Percentiles rank a stretch among this genome's conserved stretches.
These are phyloP conservation scores for Podarcis cretensis DNA, from an alignment of 2,113 vertebrate species.

Conservation along the genomic window DNA sequence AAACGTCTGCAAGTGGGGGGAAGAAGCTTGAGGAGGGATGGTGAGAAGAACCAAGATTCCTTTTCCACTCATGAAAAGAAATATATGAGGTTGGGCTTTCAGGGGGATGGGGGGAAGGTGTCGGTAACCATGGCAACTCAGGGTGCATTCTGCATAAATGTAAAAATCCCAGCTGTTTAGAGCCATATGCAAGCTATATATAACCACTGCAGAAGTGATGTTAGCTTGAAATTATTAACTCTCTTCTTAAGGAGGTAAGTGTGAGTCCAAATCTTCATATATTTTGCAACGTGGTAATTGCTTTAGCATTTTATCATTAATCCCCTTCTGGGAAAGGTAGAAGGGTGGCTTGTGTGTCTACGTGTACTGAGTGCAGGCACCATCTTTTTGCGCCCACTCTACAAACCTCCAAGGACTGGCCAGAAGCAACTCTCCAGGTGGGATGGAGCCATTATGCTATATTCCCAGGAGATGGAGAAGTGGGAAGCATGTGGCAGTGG, in stretches of 20 bases:
- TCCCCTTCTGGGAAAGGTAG: background rate
- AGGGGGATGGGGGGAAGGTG: conserved; percentile 6
- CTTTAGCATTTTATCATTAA: background rate
- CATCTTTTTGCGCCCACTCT: background rate
- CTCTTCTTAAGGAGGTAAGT: background rate
- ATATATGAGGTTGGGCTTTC: background rate
- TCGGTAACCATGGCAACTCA: conserved; percentile 63
- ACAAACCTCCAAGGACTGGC: background rate
- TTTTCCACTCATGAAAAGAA: background rate
- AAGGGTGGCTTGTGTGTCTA: background rate
- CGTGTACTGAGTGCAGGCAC: background rate
- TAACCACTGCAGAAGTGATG: conserved; percentile 49
- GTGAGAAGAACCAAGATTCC: background rate
- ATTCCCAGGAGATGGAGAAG: too few relatives aligned
- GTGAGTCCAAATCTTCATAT: background rate
- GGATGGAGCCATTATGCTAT: too few relatives aligned
- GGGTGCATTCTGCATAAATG: conserved; percentile 45
- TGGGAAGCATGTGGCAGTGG: too few relatives aligned
- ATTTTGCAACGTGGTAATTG: conserved; percentile 12
- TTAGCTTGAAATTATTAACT: conserved; percentile 47
- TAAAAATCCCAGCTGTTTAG: conserved; percentile 65
- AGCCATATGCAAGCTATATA: conserved; percentile 64
- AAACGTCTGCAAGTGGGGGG: background rate
- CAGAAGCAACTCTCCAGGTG: too few relatives aligned
- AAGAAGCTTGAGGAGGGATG: background rate